phyloP scores from a whole-genome alignment of 2,113 vertebrate species.

The Nipponia nippon region DNA sequence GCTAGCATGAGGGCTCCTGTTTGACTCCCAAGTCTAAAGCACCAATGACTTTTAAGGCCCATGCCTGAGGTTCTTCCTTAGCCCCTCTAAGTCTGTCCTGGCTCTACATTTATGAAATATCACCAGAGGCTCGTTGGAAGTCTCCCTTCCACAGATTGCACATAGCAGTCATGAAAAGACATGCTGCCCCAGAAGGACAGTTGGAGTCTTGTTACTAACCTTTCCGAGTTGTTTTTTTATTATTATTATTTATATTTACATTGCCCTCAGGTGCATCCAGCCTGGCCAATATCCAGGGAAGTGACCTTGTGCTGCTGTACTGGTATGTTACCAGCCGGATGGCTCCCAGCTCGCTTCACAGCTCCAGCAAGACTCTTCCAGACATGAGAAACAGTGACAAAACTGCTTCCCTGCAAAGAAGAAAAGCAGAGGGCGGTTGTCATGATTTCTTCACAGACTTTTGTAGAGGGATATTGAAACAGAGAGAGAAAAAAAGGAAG shows the following conservation, averaged over 20 bases:
- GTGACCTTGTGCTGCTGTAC: background rate
- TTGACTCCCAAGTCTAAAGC: background rate
- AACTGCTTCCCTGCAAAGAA: background rate
- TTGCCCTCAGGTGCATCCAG: background rate
- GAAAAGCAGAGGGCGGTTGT: background rate
- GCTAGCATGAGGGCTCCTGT: background rate
- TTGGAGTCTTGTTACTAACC: background rate
- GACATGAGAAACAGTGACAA: background rate
- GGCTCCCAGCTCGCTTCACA: background rate
- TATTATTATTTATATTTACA: background rate
- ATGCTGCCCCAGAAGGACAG: background rate
- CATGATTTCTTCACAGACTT: background rate
- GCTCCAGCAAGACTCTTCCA: background rate
- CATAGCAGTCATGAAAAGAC: background rate
- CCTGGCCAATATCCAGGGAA: background rate
- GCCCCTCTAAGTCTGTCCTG: background rate
- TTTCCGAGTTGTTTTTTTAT: background rate
- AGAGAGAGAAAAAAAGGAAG: background rate
- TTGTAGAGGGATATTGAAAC: background rate
- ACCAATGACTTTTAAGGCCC: background rate
- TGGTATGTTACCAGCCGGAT: background rate
- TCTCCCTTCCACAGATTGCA: background rate
- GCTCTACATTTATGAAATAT: background rate
- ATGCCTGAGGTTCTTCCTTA: background rate
- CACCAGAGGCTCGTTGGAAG: background rate